Evolutionary conservation across 1,140 invertebrate species (phyloP).

Genomic region (Argopecten irradians): DNA sequence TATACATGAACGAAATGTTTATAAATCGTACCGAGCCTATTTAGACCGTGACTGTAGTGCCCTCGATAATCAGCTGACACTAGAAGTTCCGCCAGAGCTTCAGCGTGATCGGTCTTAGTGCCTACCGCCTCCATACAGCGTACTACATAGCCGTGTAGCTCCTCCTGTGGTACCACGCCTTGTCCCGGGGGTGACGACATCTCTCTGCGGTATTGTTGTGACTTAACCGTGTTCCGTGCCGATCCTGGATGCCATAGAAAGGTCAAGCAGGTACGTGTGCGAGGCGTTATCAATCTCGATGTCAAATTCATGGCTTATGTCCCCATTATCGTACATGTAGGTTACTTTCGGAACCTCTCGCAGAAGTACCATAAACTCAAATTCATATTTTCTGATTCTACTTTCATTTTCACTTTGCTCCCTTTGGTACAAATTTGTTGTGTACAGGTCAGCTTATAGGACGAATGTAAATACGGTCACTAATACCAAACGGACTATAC

Average conservation of each 20-base stretch:
- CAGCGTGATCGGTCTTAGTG: constrained; percentile 81
- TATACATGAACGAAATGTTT: no score
- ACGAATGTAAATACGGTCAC: no score
- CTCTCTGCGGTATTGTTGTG: not conserved
- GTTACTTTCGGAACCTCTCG: not conserved
- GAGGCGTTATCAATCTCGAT: not conserved
- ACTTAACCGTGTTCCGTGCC: not conserved
- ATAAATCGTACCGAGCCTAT: constrained; percentile 38
- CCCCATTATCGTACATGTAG: constrained; percentile 69
- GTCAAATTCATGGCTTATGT: constrained; percentile 75
- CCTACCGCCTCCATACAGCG: constrained; percentile 78
- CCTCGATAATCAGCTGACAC: constrained; percentile 90
- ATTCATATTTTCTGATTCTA: no score
- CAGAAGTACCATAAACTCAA: not conserved
- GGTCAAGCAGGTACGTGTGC: not conserved
- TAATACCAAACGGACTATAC: no score
- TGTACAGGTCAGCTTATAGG: no score
- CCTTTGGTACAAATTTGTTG: no score
- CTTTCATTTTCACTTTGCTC: no score
- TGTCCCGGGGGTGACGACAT: not conserved
- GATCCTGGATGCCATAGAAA: not conserved
- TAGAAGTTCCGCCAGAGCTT: constrained; percentile 86
- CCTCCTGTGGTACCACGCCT: constrained; percentile 31
- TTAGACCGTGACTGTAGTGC: constrained; percentile 77
- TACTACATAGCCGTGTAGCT: constrained; percentile 45